Percentiles rank a stretch among this genome's conserved stretches.
phyloP scores from a whole-genome alignment of 1,140 invertebrate species.

The Myzus persicae region DNA sequence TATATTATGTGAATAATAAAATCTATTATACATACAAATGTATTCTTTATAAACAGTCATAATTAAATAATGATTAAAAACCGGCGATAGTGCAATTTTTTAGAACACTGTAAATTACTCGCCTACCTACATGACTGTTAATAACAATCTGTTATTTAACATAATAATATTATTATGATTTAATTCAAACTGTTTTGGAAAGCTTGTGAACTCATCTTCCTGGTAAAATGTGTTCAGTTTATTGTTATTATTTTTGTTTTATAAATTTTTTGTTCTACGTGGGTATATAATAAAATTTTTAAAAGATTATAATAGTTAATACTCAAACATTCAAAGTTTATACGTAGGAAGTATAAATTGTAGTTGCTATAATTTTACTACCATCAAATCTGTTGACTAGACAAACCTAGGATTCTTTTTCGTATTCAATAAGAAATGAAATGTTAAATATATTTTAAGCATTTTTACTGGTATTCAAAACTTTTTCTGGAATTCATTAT shows the following conservation, averaged over 20 bases:
- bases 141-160: not conserved
- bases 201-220: not conserved
- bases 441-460: not conserved
- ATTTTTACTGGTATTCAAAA: not conserved
- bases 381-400: not conserved
- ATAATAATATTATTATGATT: not conserved
- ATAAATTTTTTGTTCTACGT: not conserved
- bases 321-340: not conserved
- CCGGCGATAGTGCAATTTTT: not conserved
- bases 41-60: not conserved
- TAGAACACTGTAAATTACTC: not conserved
- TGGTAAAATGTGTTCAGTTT: not conserved
- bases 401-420: not conserved
- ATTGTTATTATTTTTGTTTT: not conserved
- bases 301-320: not conserved
- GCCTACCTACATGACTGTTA: not conserved
- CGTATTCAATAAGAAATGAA: not conserved
- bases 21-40: not conserved
- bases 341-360: too few relatives aligned
- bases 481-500: not conserved
- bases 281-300: not conserved
- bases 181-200: not conserved
- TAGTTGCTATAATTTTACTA: not conserved
- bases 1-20: not conserved
- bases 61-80: not conserved